These are phyloP conservation scores for Miltochrista miniata DNA, from an alignment of 2,888 invertebrate species.

Conservation along the genomic window DNA sequence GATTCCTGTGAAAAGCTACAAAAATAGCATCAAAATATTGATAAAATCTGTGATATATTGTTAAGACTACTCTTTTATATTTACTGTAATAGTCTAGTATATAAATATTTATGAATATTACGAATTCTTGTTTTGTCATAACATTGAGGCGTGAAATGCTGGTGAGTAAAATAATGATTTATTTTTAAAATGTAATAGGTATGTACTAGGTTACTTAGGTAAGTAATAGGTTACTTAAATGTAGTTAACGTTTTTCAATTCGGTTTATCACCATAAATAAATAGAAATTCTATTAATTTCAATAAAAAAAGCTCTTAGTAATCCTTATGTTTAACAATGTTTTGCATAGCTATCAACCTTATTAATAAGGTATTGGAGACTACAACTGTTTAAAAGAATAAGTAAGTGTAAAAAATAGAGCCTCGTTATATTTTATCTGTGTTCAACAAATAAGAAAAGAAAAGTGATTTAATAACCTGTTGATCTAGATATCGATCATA, in stretches of 20 bases:
- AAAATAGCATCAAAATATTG: slow-evolving; percentile 27
- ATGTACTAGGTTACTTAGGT: too few species aligned
- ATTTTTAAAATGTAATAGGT: neutral
- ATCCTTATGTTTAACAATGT: too few species aligned
- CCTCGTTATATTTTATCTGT: too few species aligned
- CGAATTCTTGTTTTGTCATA: slow-evolving; percentile 25
- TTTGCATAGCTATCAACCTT: too few species aligned
- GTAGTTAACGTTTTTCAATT: too few species aligned
- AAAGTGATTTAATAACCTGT: slow-evolving; percentile 11
- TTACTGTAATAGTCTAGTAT: slow-evolving; percentile 9
- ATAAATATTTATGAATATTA: slow-evolving; percentile 3
- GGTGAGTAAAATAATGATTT: slow-evolving; percentile 18
- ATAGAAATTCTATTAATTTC: neutral
- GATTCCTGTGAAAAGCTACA: slow-evolving; percentile 30
- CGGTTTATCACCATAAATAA: neutral
- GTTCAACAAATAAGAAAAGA: too few species aligned
- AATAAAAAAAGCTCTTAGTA: too few species aligned
- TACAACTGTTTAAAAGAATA: neutral
- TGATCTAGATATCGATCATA: slow-evolving; percentile 1
- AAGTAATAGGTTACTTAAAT: too few species aligned
- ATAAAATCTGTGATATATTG: slow-evolving; percentile 39
- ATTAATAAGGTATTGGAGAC: too few species aligned
- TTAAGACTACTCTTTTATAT: slow-evolving; percentile 11
- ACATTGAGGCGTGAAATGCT: slow-evolving; percentile 19
- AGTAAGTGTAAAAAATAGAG: too few species aligned